Evolutionary conservation across 2,888 invertebrate species (phyloP), one percentile per base, ranked within the genome.

Genomic region (Pomacea canaliculata): DNA sequence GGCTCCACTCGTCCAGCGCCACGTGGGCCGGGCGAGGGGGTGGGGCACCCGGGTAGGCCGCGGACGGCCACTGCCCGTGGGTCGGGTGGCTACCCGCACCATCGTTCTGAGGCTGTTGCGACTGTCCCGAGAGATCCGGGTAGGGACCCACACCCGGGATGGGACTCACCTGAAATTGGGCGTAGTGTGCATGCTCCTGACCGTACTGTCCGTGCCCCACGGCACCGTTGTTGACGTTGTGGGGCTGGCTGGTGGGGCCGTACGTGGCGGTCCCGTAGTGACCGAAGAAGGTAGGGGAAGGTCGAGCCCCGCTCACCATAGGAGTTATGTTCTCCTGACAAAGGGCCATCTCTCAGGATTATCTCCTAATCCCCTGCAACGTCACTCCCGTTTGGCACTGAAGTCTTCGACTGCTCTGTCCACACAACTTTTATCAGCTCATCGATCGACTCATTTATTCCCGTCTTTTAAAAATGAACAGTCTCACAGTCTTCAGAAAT

Each of bases 1-100:
- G 83, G 59, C 77, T 77, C 87, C 87, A 87, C n/a, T 87, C 87
- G 46, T 87, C 87, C 66, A 80, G 67, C 9, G 76, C 76, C 10
- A 66, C 66, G 56, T 77, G 79, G 60, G 77, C 68, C 1, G 77
- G 71, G 16, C 77, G 78, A 13, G 81, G 76, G 49, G 82, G 73
- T 56, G 68, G 19, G 12, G 81, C 79, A 12, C 79, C 70, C 7
- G 79, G 83, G 76, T 83, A 83, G 79, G 82, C 79, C 73, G 80
- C 81, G 66, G 62, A 59, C 72, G 72, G 48, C 71, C 76, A n/a
- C 67, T 73, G 65, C 68, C 78, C 72, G 56, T 70, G 71, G 63
- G 62, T 37, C 12, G 70, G 60, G 59, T 56, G 18, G 16, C 59
- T 9, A 60, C 46, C 16, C 2, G 51, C 51, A 48, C 75, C 72